Base-by-base conservation (phyloP, 2,113 vertebrate genomes). In the Geothlypis trichas region DNA sequence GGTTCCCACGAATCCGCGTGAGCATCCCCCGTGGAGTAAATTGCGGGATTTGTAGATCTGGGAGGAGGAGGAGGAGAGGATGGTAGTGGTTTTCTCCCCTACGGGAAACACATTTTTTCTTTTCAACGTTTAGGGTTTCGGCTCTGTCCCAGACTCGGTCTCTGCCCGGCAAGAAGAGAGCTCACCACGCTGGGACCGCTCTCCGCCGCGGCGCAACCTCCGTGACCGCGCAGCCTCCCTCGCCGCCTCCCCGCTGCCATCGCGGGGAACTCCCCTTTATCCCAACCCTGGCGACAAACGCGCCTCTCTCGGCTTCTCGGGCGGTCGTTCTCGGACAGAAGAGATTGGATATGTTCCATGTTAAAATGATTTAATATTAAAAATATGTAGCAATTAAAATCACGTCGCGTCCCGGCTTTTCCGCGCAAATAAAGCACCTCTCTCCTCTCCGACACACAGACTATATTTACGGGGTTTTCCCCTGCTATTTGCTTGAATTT, bases 381-480 rank as follows among this genome's bases (percentile, higher is more conserved):
- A 76, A 76, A 47, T 5, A 31, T 1, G 6, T 4, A 39, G 24
- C 71, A 57, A 46, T 51, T 79, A 58, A 81, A 75, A 68, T 1
- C 51, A 66, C 4, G 19, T 31, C 3, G 9, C 8, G 4, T 30
- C 37, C 24, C 17, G 15, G 14, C 39, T 22, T 31, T 66, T 67
- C 46, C 16, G 2, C 11, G 2, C 80, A 30, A 65, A 49, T 37
- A 41, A 80, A 17, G 51, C 31, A 3, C 9, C 4, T 71, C n/a
- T 69, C 18, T 27, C 22, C 16, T 0, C 51, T 46, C 27, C 13
- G 2, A 31, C 7, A 8, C 14, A 13, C 59, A 18, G 23, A 21
- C 30, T 1, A 18, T 35, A 24, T 5, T n/a, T 8, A 41, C 1
- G 3, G 8, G 2, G 0, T 3, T 62, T 54, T 20, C 3, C 23